Conservation (phyloP, 2,797 vertebrate species). For the Mus minutoides region DNA sequence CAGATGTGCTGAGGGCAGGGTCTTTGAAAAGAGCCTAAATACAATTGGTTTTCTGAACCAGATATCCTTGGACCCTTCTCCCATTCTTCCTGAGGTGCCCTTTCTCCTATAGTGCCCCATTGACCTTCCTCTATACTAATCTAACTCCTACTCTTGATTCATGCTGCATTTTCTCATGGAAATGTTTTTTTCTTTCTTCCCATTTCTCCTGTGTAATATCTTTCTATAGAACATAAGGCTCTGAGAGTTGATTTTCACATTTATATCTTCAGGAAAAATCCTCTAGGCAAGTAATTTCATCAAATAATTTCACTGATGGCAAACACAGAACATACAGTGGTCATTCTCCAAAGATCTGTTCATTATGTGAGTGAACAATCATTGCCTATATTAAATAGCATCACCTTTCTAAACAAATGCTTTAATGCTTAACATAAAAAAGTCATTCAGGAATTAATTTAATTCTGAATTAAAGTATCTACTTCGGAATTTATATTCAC, state of each 20-base stretch:
- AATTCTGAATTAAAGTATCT: conserved; percentile 26
- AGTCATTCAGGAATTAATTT: neutral
- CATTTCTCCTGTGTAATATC: neutral
- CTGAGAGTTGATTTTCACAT: neutral
- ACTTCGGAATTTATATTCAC: neutral
- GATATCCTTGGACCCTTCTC: neutral
- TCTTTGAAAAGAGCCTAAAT: conserved; percentile 4
- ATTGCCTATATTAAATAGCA: neutral
- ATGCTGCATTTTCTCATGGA: neutral
- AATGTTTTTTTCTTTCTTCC: neutral
- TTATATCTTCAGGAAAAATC: conserved; percentile 16
- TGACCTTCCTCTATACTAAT: neutral
- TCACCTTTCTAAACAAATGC: neutral
- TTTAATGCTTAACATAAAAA: conserved; percentile 15
- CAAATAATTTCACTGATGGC: conserved; percentile 12
- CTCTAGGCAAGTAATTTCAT: neutral
- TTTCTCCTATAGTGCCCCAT: neutral
- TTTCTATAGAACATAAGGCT: neutral
- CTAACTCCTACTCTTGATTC: neutral
- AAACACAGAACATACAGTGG: neutral
- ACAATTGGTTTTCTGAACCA: neutral
- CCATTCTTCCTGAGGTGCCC: neutral
- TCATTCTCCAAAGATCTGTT: neutral
- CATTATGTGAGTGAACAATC: neutral
- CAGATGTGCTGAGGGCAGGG: neutral